phyloP scores from a whole-genome alignment of 2,113 vertebrate genomes.

The Acinonyx jubatus region DNA sequence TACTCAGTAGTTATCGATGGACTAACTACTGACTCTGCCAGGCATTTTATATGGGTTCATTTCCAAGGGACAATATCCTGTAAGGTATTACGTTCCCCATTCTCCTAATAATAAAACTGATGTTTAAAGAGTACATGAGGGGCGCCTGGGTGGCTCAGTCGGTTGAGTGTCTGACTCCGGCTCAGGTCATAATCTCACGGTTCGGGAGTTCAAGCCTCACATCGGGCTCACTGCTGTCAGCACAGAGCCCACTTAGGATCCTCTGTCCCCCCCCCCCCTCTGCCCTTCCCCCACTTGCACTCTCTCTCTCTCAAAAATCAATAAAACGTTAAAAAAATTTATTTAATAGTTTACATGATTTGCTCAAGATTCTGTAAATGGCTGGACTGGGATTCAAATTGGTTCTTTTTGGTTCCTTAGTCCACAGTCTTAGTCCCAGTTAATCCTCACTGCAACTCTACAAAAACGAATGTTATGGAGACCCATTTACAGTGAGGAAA shows the following conservation, averaged over 20 bases:
- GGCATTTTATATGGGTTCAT: neutral
- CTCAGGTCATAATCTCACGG: no score
- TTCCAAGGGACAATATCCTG: neutral
- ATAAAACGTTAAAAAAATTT: no score
- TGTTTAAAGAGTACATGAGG: neutral
- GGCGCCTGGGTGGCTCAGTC: no score
- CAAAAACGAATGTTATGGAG: neutral
- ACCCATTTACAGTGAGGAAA: neutral
- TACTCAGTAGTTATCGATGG: neutral
- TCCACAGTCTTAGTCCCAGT: neutral
- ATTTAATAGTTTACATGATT: neutral
- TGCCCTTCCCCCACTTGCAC: no score
- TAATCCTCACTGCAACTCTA: neutral
- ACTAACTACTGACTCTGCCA: neutral
- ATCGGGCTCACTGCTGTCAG: no score
- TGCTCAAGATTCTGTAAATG: neutral
- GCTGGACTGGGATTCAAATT: neutral
- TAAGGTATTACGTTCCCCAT: neutral
- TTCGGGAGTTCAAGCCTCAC: no score
- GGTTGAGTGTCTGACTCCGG: no score
- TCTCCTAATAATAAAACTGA: neutral
- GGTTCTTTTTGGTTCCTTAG: conserved; percentile 32
- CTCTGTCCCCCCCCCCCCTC: no score
- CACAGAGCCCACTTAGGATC: no score
- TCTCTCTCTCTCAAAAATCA: no score